These are phyloP conservation scores for Betta splendens DNA, from an alignment of 2,797 vertebrate species.

Conservation along the genomic window DNA sequence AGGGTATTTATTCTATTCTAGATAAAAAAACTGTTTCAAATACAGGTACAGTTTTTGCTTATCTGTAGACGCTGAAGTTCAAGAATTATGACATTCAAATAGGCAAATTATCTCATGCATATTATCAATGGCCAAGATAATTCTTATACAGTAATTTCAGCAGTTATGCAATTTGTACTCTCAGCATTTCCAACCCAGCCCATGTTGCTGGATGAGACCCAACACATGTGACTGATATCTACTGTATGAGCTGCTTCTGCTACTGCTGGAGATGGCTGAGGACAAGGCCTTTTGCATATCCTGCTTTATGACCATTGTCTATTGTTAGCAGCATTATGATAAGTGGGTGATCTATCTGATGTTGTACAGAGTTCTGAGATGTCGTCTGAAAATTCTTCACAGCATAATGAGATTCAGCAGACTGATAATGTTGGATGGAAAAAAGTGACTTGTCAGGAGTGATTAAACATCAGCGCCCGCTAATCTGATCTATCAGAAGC, in stretches of 20 bases:
- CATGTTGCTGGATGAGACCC: slow-evolving; percentile 30
- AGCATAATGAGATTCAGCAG: slow-evolving; percentile 31
- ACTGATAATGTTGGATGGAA: slow-evolving; percentile 45
- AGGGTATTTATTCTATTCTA: slow-evolving; percentile 20
- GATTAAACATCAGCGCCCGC: slow-evolving; percentile 28
- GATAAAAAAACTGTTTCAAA: slow-evolving; percentile 35
- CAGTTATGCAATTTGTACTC: slow-evolving; percentile 31
- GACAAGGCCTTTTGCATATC: slow-evolving; percentile 72
- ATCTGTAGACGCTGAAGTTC: background rate
- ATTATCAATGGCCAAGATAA: slow-evolving; percentile 17
- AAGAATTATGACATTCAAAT: slow-evolving; percentile 3
- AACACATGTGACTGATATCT: slow-evolving; percentile 55
- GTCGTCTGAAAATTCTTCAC: slow-evolving; percentile 28
- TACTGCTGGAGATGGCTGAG: slow-evolving; percentile 47
- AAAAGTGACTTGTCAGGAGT: slow-evolving; percentile 30
- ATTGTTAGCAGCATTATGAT: slow-evolving; percentile 64
- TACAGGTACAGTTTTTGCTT: slow-evolving; percentile 5
- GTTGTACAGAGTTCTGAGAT: slow-evolving; percentile 44
- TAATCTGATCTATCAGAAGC: slow-evolving; percentile 41
- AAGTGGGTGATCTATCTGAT: slow-evolving; percentile 64
- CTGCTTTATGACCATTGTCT: slow-evolving; percentile 71
- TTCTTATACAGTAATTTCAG: slow-evolving; percentile 29
- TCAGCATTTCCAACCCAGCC: slow-evolving; percentile 11
- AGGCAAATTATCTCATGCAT: slow-evolving; percentile 22
- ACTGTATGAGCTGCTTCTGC: slow-evolving; percentile 25